A percentile compares a stretch with the other conserved stretches of the same genome.
These are phyloP conservation scores for Meda fulgida DNA, from an alignment of 2,797 vertebrate genomes.

Conservation along the genomic window DNA sequence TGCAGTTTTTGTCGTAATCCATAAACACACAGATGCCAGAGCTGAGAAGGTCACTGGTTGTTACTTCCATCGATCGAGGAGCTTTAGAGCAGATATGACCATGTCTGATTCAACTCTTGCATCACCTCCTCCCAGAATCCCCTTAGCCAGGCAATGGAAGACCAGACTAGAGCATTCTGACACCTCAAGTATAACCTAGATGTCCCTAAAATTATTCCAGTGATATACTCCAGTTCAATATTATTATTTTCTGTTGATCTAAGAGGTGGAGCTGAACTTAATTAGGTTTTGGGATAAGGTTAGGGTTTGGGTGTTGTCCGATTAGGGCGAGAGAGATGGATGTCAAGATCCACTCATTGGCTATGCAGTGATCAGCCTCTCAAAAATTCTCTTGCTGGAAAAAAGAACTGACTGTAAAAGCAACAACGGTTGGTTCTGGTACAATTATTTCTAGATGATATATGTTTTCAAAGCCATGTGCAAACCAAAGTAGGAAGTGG, in stretches of 20 bases:
- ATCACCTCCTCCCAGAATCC: conserved; percentile 6
- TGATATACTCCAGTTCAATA: neutral
- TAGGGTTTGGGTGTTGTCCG: too few species aligned
- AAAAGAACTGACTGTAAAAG: conserved; percentile 4
- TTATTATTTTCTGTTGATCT: neutral
- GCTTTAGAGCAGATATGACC: neutral
- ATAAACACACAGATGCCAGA: neutral
- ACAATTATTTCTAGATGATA: conserved; percentile 24
- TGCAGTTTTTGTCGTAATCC: neutral
- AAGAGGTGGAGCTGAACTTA: too few species aligned
- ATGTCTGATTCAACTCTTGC: conserved; percentile 10
- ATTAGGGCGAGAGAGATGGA: too few species aligned
- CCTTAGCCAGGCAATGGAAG: neutral
- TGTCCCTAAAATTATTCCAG: neutral
- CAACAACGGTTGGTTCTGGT: conserved; percentile 7
- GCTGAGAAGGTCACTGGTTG: conserved; percentile 3
- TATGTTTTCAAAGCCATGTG: neutral
- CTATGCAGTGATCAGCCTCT: neutral
- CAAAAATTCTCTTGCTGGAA: neutral
- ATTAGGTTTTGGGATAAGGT: too few species aligned
- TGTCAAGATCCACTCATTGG: too few species aligned
- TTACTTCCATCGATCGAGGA: neutral
- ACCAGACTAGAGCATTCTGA: neutral
- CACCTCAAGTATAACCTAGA: neutral
- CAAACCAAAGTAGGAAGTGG: conserved; percentile 44